Evolutionary conservation across 2,797 vertebrate species (phyloP), one percentile per base, ranked within the genome.

Genomic region (Neostethus bicornis): DNA sequence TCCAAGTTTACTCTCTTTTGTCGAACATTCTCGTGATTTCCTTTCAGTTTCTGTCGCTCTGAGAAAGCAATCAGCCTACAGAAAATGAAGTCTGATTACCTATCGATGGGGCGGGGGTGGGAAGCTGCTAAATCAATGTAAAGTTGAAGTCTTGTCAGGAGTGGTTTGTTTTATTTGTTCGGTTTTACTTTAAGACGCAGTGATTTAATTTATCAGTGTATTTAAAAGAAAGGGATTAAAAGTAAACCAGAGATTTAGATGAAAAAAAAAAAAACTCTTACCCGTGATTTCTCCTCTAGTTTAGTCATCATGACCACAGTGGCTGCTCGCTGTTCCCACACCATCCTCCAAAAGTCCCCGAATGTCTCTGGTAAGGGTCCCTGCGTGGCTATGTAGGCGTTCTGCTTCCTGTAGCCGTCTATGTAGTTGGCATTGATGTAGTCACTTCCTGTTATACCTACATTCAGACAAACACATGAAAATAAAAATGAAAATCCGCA

Each of bases 371-470:
- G 95, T 65, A 99, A 84, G 0, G 97, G 95, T 4, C 97, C 97
- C 82, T 99, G 97, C 0, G 96, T 99, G 89, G 96, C 96, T 0
- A 99, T 98, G 90, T 98, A 99, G 0, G 96, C 96, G 0, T 99
- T 99, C 90, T 99, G 97, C 90, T 97, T 96, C 69, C 97, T 91
- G 84, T 99, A 99, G 74, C 97, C 97, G 0, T 99, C 97, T 0
- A 98, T 97, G 80, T 99, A 99, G 91, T 99, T 99, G 83, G 97
- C 92, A 0, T 99, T 99, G 77, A 98, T 96, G 76, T 99, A 99
- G 71, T 99, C 96, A 0, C 96, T 98, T 50, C 96, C 96, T 47
- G 94, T 91, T 14, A 99, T 95, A 26, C 96, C 97, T 98, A 41
- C 9, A 74, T 9, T 37, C 5, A 55, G 7, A 77, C n/a, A 51